Evolutionary conservation across 2,888 invertebrate species (phyloP).

Genomic region (Phrixothrix hirtus): DNA sequence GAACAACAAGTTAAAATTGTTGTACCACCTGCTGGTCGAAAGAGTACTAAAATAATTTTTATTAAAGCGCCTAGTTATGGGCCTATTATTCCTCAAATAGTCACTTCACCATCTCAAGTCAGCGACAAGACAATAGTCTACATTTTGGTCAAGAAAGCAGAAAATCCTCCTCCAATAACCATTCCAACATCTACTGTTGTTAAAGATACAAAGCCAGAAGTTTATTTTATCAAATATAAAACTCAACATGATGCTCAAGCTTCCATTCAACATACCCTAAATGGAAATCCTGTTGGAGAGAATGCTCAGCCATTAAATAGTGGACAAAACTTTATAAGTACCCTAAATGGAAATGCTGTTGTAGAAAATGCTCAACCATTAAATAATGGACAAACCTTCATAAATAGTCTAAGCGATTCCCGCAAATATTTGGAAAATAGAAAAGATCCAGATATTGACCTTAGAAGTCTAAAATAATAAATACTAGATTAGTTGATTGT

Average conservation of each 20-base stretch:
- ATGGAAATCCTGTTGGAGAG: conserved; percentile 16
- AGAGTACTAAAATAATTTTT: conserved; percentile 56
- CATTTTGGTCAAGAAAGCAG: conserved; percentile 61
- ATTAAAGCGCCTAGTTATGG: conserved; percentile 52
- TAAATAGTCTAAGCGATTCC: neutral
- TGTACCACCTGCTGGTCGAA: conserved; percentile 46
- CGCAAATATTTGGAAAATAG: too few relatives aligned
- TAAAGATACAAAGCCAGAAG: conserved; percentile 83
- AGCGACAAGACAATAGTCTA: conserved; percentile 52
- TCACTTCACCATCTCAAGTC: conserved; percentile 40
- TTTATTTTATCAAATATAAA: conserved; percentile 85
- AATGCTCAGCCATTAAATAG: neutral
- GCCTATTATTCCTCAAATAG: conserved; percentile 42
- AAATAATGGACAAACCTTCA: neutral
- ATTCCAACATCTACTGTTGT: conserved; percentile 76
- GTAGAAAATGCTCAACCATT: neutral
- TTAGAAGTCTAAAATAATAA: too few relatives aligned
- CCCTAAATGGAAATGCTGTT: conserved; percentile 9
- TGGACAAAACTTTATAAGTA: neutral
- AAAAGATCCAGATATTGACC: too few relatives aligned
- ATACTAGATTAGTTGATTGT: too few relatives aligned
- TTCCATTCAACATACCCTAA: conserved; percentile 25
- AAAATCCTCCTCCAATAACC: conserved; percentile 76
- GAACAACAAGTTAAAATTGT: conserved; percentile 38
- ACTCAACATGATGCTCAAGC: conserved; percentile 38